phyloP scores from a whole-genome alignment of 2,113 vertebrate species.

The Rhinichthys klamathensis region DNA sequence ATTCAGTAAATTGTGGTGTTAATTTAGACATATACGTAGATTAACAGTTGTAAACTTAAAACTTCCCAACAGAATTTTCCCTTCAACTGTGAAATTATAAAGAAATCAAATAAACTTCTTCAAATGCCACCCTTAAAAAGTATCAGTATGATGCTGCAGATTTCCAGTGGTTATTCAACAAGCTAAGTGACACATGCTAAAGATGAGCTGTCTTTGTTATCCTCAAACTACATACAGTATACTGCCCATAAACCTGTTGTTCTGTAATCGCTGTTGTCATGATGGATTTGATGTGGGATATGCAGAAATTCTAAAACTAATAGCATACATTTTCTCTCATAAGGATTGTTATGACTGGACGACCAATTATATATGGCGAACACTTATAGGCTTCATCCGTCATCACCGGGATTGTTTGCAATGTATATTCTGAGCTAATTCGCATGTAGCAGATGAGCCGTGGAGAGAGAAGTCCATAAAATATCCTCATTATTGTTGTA shows the following conservation, averaged over 20 bases:
- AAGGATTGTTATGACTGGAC: constrained; percentile 25
- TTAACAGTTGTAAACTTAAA: not conserved
- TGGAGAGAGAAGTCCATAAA: constrained; percentile 42
- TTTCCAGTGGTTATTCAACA: not conserved
- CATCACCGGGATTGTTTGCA: constrained; percentile 26
- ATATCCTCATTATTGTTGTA: constrained; percentile 43
- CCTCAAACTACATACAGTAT: not conserved
- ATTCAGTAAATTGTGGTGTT: not conserved
- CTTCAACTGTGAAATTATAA: not conserved
- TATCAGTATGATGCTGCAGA: not conserved
- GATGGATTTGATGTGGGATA: not conserved
- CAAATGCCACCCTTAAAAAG: not conserved
- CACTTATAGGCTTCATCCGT: constrained; percentile 35
- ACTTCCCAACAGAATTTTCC: not conserved
- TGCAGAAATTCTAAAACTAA: not conserved
- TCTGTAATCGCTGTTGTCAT: constrained; percentile 20
- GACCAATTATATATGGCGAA: constrained; percentile 23
- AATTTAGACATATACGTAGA: not conserved
- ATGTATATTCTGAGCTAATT: constrained; percentile 25
- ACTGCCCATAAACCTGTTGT: not conserved
- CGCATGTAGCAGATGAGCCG: constrained; percentile 36
- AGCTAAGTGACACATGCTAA: not conserved
- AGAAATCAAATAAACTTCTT: not conserved
- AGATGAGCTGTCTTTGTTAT: constrained; percentile 12
- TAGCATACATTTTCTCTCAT: constrained; percentile 13